Percentiles rank a stretch among this genome's conserved stretches.
Evolutionary conservation across 2,888 invertebrate genomes (phyloP).

Genomic region (Chesias legatella): DNA sequence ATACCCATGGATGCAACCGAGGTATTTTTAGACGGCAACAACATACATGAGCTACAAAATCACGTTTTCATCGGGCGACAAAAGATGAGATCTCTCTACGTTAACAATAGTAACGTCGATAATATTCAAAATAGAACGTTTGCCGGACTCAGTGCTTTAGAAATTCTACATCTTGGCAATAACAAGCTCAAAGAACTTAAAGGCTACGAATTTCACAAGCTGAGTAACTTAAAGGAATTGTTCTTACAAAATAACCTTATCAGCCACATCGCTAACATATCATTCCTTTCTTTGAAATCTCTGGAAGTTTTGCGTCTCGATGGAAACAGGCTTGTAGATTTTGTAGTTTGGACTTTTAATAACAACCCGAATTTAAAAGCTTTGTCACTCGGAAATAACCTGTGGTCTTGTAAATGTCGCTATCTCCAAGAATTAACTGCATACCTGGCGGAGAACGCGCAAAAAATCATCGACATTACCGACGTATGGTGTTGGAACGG

Average conservation of each 20-base stretch:
- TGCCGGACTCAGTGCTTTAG: constrained; percentile 89
- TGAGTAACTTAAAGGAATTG: constrained; percentile 88
- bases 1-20: constrained; percentile 97
- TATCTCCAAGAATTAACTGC: constrained; percentile 91
- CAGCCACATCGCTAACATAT: constrained; percentile 88
- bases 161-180: constrained; percentile 91
- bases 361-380: constrained; percentile 86
- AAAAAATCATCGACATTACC: constrained; percentile 88
- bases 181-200: constrained; percentile 89
- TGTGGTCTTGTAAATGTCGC: constrained; percentile 95
- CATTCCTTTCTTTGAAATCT: constrained; percentile 88
- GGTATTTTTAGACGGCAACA: constrained; percentile 94
- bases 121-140: constrained; percentile 95
- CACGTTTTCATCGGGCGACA: constrained; percentile 95
- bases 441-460: constrained; percentile 90
- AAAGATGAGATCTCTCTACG: constrained; percentile 91
- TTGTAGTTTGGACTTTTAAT: constrained; percentile 88
- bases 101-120: constrained; percentile 91
- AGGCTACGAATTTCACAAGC: constrained; percentile 91
- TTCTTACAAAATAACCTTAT: constrained; percentile 93
- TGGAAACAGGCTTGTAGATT: constrained; percentile 89
- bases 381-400: constrained; percentile 89
- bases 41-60: constrained; percentile 89
- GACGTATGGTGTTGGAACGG: constrained; percentile 91
- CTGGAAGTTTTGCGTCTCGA: constrained; percentile 90